Conservation (phyloP, 1,140 invertebrate species). For the Conus ventricosus region DNA sequence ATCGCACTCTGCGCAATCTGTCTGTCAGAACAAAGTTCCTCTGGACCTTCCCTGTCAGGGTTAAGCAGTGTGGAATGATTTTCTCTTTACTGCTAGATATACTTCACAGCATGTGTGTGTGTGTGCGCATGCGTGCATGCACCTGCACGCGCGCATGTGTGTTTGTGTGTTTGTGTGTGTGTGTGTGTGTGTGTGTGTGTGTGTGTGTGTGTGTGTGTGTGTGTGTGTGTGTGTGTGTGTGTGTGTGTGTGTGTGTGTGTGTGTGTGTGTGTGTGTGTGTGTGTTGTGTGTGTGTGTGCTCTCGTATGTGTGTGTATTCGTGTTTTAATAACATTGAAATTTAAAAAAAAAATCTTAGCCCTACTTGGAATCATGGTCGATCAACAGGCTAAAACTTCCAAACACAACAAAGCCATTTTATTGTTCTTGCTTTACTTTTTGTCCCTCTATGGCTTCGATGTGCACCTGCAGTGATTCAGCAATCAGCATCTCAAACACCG, state of each 20-base stretch:
- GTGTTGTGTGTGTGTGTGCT: constrained; percentile 11
- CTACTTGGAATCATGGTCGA: background rate
- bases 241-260: constrained; percentile 15
- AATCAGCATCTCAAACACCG: no score
- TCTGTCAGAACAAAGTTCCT: background rate
- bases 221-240: constrained; percentile 23
- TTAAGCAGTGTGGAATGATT: background rate
- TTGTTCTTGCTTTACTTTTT: no score
- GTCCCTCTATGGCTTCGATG: no score
- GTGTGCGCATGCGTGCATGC: background rate
- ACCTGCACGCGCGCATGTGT: background rate
- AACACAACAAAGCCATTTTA: background rate
- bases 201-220: constrained; percentile 11
- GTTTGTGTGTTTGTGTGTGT: background rate
- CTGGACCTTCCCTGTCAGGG: background rate
- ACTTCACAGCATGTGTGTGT: background rate
- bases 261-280: background rate
- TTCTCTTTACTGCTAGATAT: background rate
- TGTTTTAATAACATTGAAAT: background rate
- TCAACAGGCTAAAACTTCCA: background rate
- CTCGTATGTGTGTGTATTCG: no score
- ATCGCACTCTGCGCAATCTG: constrained; percentile 5
- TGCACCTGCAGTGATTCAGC: no score
- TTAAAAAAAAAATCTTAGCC: background rate
- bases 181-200: constrained; percentile 3